Base-by-base conservation (phyloP, 2,797 vertebrate species). In the Hyperoplus lanceolatus region DNA sequence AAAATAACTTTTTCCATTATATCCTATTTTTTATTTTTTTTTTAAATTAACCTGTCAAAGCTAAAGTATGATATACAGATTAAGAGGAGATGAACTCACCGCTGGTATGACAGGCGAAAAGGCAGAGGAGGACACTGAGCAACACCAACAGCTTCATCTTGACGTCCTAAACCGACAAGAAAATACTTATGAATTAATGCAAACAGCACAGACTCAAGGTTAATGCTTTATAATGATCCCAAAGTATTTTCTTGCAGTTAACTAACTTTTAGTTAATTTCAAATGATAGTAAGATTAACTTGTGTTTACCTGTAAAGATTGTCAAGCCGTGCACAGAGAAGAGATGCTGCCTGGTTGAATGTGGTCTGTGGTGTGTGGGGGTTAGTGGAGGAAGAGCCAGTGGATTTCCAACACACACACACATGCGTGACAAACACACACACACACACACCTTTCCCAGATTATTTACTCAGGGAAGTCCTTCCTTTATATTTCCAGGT, bases 101-200 rank as follows among this genome's bases (percentile, higher is more conserved):
- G 16, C 53, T 80, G 57, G 91, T 83, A 36, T 83, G 78, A 73
- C 71, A 91, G 54, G 48, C n/a, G 13, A 90, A 73, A 70, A 93
- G 75, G 72, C 89, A 91, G 75, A 94, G 73, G 57, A 95, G 79
- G 56, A 86, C 66, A 55, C 87, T 49, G 54, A 93, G 46, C 71
- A 82, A 80, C 14, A 94, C 15, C 82, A 89, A 16, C 75, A 79
- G 73, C 92, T 95, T 95, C 95, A 95, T 96, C 64, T 72, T 87
- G 10, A 12, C 65, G 48, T 86, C 56, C 77, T 83, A 4, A 57
- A 65, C 1, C 0, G 59, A 81, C 13, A 58, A 39, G 63, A 53
- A 59, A 4, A 43, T 8, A 12, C 29, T 39, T 12, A 39, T 0
- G 39, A 43, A 54, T 66, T 29, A 42, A 46, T 13, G 9, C 36